These are phyloP conservation scores for Drosophila sp. DNA, from an alignment of 1,140 invertebrate species.

Conservation along the genomic window DNA sequence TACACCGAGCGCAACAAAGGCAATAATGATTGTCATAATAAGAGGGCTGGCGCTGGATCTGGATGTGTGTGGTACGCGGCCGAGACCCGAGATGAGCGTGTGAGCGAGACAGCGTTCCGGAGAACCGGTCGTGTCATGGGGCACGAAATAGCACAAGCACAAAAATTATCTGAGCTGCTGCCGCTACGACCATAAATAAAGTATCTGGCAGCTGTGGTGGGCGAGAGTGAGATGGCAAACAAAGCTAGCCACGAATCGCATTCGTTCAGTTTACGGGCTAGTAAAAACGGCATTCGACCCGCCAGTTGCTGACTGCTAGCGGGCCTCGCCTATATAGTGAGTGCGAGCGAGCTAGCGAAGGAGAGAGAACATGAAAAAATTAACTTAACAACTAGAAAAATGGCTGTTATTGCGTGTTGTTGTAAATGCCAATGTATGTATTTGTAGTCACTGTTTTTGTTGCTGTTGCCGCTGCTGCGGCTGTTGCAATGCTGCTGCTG, in stretches of 20 bases:
- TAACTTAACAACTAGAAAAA: slow-evolving; percentile 83
- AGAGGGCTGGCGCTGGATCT: slow-evolving; percentile 73
- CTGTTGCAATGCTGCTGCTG: slow-evolving; percentile 48
- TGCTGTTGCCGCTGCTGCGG: slow-evolving; percentile 40
- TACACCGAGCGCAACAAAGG: slow-evolving; percentile 74
- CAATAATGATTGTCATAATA: slow-evolving; percentile 82
- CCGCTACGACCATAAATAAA: slow-evolving; percentile 79
- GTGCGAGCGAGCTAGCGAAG: slow-evolving; percentile 32
- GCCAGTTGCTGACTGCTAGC: slow-evolving; percentile 50
- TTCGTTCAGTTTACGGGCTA: slow-evolving; percentile 39
- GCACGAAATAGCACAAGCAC: slow-evolving; percentile 28
- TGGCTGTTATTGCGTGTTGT: slow-evolving; percentile 83
- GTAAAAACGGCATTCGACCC: slow-evolving; percentile 14
- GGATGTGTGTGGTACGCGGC: slow-evolving; percentile 34
- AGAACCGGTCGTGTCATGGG: slow-evolving; percentile 70
- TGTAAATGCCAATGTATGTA: slow-evolving; percentile 81
- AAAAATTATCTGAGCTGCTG: slow-evolving; percentile 58
- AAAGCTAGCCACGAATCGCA: slow-evolving; percentile 64
- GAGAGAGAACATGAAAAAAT: slow-evolving; percentile 83
- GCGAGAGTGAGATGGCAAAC: slow-evolving; percentile 57
- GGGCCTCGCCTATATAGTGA: neutral
- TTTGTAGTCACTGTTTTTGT: slow-evolving; percentile 71
- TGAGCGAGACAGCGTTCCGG: slow-evolving; percentile 39
- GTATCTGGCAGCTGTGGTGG: slow-evolving; percentile 64
- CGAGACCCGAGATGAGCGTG: slow-evolving; percentile 15